Evolutionary conservation across 1,140 invertebrate genomes (phyloP), one percentile per base, ranked within the genome.

Genomic region (Drosophila orena): DNA sequence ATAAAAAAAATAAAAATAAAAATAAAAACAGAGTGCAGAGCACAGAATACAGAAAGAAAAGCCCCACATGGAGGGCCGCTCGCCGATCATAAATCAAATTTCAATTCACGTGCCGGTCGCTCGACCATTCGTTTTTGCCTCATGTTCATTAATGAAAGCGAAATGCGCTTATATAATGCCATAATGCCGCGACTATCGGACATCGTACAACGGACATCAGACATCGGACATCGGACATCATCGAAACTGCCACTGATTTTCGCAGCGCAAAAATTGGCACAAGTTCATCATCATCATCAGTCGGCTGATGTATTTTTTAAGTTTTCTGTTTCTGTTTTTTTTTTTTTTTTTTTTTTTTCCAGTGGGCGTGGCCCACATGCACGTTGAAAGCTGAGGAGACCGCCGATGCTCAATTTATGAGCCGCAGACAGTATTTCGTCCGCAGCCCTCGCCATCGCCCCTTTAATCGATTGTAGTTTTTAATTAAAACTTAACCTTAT

Each of bases 401-500:
- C 40, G 60, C 83, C 83, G 76, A 64, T 69, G 65, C 69, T 76
- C 83, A 91, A 91, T 91, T 91, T 91, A 91, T 91, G 90, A 89
- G 84, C 85, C 78, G 84, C 84, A 86, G 86, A 90, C 86, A 83
- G 81, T 65, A 59, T 34, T 15, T 24, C 74, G 58, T 47, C 70
- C 42, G n/a, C 42, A 2, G 43, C 68, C 65, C 61, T 61, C 3
- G 53, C 30, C 70, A 11, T 30, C 27, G 27, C 27, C 27, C 30
- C 59, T 60, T 73, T 77, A 80, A 88, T 88, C 84, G 84, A 88
- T 88, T 90, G 79, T 71, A 75, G 69, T 88, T 91, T 91, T 91
- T 91, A 91, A 91, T 91, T 91, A 91, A 91, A 91, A 91, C 88
- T 91, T 90, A 91, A 88, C 81, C 85, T 91, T 91, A 91, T 91